phyloP scores from a whole-genome alignment of 64 coral and sea anemone species.

The Actinia tenebrosa region DNA sequence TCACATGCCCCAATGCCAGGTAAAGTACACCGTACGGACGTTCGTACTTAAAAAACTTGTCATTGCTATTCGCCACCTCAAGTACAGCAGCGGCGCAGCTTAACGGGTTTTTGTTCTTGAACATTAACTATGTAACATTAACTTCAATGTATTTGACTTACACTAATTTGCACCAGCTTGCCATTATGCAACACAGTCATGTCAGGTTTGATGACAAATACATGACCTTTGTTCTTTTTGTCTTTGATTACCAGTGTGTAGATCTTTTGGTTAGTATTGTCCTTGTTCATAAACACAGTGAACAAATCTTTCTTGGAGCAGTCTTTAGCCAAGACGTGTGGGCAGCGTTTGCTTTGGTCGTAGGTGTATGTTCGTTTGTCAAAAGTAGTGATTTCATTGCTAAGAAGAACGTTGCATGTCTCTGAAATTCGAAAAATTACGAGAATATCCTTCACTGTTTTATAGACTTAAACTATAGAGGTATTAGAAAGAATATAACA shows the following conservation, averaged over 20 bases:
- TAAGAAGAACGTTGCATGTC: neutral
- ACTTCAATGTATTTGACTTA: neutral
- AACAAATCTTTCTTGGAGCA: slow-evolving; percentile 40
- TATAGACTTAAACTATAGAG: too few species aligned
- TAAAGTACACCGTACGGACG: too few species aligned
- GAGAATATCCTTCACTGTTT: too few species aligned
- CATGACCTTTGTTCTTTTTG: slow-evolving; percentile 10
- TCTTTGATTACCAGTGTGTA: slow-evolving; percentile 33
- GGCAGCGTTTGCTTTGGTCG: slow-evolving; percentile 18
- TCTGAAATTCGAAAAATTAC: neutral
- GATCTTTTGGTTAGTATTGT: neutral
- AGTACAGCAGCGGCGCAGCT: too few species aligned
- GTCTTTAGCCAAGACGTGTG: slow-evolving; percentile 50
- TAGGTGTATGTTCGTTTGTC: slow-evolving; percentile 34
- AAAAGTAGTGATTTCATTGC: slow-evolving; percentile 35
- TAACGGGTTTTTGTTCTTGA: too few species aligned
- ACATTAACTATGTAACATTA: too few species aligned
- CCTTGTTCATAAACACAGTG: slow-evolving; percentile 31
- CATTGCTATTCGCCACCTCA: too few species aligned
- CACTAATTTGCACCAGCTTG: slow-evolving; percentile 7
- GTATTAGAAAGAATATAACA: too few species aligned
- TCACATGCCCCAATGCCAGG: too few species aligned
- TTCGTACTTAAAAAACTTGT: too few species aligned
- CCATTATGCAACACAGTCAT: slow-evolving; percentile 11
- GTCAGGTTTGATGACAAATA: slow-evolving; percentile 22